A percentile compares a stretch with the other conserved stretches of the same genome.
Conservation (phyloP, 2,113 vertebrate species). For the Ranitomeya imitator region DNA sequence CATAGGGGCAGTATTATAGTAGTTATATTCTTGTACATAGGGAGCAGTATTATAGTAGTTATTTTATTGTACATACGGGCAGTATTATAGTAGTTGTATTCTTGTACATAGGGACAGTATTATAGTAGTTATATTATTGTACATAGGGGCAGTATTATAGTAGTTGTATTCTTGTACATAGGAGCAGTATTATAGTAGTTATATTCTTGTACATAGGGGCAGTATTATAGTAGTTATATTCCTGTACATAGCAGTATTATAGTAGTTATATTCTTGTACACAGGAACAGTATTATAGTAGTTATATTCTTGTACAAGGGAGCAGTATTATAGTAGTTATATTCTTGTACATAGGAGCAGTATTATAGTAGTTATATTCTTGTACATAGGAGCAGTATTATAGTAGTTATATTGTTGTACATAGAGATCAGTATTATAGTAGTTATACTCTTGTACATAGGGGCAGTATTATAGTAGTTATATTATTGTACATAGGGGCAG, state of each 20-base stretch:
- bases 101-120: background rate
- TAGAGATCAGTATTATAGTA: background rate
- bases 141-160: background rate
- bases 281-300: background rate
- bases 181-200: background rate
- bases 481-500: background rate
- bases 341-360: background rate
- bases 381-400: slow-evolving; percentile 7
- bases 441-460: slow-evolving; percentile 7
- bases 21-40: slow-evolving; percentile 2
- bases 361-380: background rate
- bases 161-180: background rate
- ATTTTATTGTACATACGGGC: background rate
- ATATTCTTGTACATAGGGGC: background rate
- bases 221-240: background rate
- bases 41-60: slow-evolving; percentile 18
- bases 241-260: background rate
- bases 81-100: slow-evolving; percentile 14
- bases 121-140: background rate
- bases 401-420: background rate
- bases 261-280: background rate
- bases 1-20: slow-evolving; percentile 7
- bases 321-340: background rate
- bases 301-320: background rate
- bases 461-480: slow-evolving; percentile 5